Conservation (phyloP, 2,888 invertebrate species). For the Macrophya alboannulata region DNA sequence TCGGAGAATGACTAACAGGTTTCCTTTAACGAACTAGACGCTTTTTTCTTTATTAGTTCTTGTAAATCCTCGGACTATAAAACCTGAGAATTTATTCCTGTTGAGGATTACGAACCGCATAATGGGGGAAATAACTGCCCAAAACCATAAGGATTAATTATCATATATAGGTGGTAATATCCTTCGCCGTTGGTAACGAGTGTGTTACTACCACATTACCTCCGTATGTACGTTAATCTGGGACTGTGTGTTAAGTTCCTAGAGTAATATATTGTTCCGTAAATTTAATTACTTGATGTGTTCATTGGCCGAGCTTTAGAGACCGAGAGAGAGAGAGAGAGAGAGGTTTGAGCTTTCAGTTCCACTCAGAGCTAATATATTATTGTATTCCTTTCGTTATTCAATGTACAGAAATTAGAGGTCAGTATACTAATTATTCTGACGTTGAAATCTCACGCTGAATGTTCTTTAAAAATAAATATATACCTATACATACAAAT, state of each 20-base stretch:
- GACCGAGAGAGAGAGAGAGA: neutral
- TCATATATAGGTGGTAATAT: constrained; percentile 16
- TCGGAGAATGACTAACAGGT: neutral
- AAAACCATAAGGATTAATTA: constrained; percentile 10
- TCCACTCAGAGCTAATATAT: neutral
- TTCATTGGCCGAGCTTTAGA: constrained; percentile 5
- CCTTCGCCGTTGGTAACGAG: constrained; percentile 6
- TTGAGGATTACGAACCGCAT: constrained; percentile 1
- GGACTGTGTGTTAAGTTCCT: constrained; percentile 3
- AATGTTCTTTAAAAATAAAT: neutral
- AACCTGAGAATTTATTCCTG: neutral
- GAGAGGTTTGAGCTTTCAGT: neutral
- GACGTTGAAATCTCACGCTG: neutral
- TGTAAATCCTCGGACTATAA: neutral
- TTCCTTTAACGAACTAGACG: neutral
- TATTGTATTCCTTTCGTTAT: neutral
- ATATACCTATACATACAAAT: too few relatives aligned
- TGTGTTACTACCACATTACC: neutral
- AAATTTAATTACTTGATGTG: constrained; percentile 25
- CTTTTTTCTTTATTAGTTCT: neutral
- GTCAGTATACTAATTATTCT: neutral
- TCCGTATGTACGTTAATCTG: constrained; percentile 23
- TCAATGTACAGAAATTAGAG: neutral
- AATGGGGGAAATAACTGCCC: constrained; percentile 27
- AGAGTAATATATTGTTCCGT: constrained; percentile 23